Base-by-base conservation (phyloP, 2,888 invertebrate genomes). In the Tuberolachnus salignus region DNA sequence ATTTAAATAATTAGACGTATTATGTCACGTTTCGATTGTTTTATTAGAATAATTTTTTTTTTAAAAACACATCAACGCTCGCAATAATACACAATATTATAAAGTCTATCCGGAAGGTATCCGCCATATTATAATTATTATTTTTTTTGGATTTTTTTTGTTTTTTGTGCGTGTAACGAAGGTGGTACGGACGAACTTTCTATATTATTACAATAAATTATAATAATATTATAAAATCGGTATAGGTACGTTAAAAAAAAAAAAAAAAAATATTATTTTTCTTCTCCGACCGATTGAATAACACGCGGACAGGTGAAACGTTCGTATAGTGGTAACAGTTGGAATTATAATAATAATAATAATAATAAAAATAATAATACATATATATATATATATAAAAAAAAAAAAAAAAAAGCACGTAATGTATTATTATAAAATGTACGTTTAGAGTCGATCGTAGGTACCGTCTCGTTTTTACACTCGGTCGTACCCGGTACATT, bases 401-500 rank as follows among this genome's bases (percentile, higher is more conserved):
- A 53, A 49, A 55, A 69, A n/a, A n/a, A n/a, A n/a, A n/a, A 46
- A 70, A 71, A 72, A 72, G 49, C 59, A 63, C 73, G 63, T 63
- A 42, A 63, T 63, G 42, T 63, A 63, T 63, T 73, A 73, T 63
- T 51, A 63, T 72, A 72, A 72, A 55, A 26, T 34, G 6, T 46
- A 72, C 71, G 71, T 72, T 72, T 72, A 57, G 23, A 72, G 49
- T 59, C 49, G 59, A 72, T 72, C 59, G 46, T 49, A 34, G 3
- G 34, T 34, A 61, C 71, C 71, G 59, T 46, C 59, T 72, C 71
- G 49, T 72, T 59, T 66, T 46, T 72, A 72, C 59, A 55, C 55
- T 75, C 63, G 74, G 64, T 66, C 55, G 51, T 34, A 34, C 34
- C 74, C 74, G 66, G 74, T 75, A 75, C 66, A 75, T 66, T 75